Conservation (phyloP, 2,888 invertebrate genomes). For the Callinectes sapidus region DNA sequence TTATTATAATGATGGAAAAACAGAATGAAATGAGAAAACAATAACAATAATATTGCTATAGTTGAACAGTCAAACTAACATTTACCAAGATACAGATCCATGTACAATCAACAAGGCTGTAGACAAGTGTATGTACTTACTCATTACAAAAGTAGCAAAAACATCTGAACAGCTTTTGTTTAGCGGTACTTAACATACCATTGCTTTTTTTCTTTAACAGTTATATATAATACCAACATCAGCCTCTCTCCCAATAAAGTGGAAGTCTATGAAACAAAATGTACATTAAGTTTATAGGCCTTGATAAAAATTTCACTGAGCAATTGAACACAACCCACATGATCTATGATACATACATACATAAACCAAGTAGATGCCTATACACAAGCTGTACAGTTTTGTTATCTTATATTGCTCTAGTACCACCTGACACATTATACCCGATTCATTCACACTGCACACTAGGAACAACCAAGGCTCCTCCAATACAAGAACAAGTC, state of each 20-base stretch:
- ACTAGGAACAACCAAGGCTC: not conserved
- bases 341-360: not conserved
- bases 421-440: not conserved
- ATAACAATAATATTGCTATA: not conserved
- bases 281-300: not conserved
- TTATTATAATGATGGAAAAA: no score
- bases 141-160: conserved; percentile 25
- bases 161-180: not conserved
- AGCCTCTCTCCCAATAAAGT: not conserved
- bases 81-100: not conserved
- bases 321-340: not conserved
- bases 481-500: not conserved
- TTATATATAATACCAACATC: not conserved
- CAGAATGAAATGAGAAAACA: not conserved
- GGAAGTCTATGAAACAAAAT: not conserved
- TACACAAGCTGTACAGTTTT: not conserved
- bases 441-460: not conserved
- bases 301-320: not conserved
- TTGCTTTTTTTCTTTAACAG: not conserved
- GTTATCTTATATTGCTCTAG: conserved; percentile 17
- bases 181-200: not conserved
- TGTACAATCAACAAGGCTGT: not conserved
- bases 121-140: not conserved
- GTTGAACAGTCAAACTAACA: not conserved
- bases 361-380: not conserved